Evolutionary conservation across 23 tunicate species (phyloP), one percentile per base, ranked within the genome.

Genomic region (Phallusia fumigata): DNA sequence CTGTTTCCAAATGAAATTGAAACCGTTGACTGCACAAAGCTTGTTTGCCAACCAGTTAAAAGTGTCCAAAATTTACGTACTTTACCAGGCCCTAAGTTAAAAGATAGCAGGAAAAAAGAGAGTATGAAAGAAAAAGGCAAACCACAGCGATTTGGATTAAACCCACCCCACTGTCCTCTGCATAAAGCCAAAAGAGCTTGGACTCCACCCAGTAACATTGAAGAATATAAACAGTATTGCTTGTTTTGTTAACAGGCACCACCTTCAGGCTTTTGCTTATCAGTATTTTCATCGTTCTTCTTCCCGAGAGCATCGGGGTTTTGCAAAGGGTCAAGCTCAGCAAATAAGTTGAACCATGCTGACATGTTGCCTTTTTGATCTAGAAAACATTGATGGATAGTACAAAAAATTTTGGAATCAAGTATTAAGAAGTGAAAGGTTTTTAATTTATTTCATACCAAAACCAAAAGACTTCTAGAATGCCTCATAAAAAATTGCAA

Each of bases 291-390:
- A 58, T 87, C 86, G 22, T 50, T 76, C 40, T 88, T 88, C 79
- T 88, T 88, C 47, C 89, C 94, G 32, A 94, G 94, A 53, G 90
- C 83, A 80, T 94, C 98, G 0, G 98, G 98, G 75, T 94, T 94
- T 73, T 94, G 98, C 5, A 94, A 88, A 53, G 98, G 98, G 53
- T 94, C 98, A 31, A 94, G 88, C 88, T 94, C 98, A 19, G 98
- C 94, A 83, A 94, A 94, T 40, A 94, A 50, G 79, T 94, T 87
- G 81, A 80, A 94, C 98, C 98, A 94, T 0, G 88, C 93, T 30
- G 93, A 45, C 79, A 76, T 94, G 80, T 82, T 76, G 0, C 83
- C 97, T 79, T 86, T 86, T 18, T 35, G n/a, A 28, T 83, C 85
- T 82, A 52, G 5, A 51, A 18, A 13, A n/a, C n/a, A n/a, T n/a